Evolutionary conservation across 1,140 invertebrate genomes (phyloP), one percentile per base, ranked within the genome.

Genomic region (Macrotrachela quadricornifera): DNA sequence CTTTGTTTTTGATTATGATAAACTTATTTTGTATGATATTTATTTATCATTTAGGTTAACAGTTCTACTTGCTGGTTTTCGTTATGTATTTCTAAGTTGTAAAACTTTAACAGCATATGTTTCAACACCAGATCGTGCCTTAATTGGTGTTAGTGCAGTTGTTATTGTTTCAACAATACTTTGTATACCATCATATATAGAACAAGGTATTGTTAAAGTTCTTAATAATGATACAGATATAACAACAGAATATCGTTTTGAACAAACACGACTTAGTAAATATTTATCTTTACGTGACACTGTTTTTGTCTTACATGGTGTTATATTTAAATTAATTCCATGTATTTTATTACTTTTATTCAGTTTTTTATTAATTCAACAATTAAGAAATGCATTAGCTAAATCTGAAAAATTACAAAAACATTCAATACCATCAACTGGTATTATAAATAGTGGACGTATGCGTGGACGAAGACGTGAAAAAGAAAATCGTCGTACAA

Each of bases 81-180:
- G 21, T 30, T 30, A 30, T 30, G 21, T 30, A 30, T 30, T 30
- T 30, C 8, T 30, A 30, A 30, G 21, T 30, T 30, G 21, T 30
- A 30, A 30, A 30, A 4, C 21, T 4, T 30, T 30, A 30, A 30
- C 21, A 30, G 3, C 21, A 30, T 30, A 30, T 8, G 21, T 30
- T 30, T 30, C 21, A 30, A 30, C 21, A 30, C 21, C 21, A 30
- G 21, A 30, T 30, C 21, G 21, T 30, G 21, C 21, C 8, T 30
- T 30, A 30, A 2, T 30, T 30, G 21, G 21, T 30, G 21, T 30
- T 30, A 4, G 21, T 30, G 8, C 21, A 30, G 71, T 76, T 45
- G 80, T 81, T 46, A 81, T 81, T 58, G 61, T 82, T 37, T 68
- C 79, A 1, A 79, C 83, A 0, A 71, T 80, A 1, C 64, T 87